These are phyloP conservation scores for Nasonia vitripennis DNA, from an alignment of 1,140 invertebrate species.

Conservation along the genomic window DNA sequence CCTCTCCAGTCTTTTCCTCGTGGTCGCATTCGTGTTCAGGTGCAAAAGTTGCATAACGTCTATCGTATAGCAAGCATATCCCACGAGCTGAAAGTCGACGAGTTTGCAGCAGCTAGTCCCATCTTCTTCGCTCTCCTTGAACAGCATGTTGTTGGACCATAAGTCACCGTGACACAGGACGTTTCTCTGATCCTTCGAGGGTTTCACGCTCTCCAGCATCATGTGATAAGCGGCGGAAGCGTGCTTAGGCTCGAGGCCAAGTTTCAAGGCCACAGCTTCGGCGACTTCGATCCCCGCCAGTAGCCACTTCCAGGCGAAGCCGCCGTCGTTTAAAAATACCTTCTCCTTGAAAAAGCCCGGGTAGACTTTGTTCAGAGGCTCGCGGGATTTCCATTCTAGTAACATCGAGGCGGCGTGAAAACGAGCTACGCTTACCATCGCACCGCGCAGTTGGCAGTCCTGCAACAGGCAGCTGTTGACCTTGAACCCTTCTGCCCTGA, in stretches of 20 bases:
- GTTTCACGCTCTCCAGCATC: neutral
- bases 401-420: conserved; percentile 35
- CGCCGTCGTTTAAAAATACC: neutral
- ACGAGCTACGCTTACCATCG: neutral
- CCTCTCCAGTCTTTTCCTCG: neutral
- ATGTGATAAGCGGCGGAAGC: neutral
- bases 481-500: neutral
- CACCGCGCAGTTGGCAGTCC: neutral
- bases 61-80: neutral
- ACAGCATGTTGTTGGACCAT: conserved; percentile 34
- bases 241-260: neutral
- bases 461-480: neutral
- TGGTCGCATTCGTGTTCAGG: neutral
- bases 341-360: conserved; percentile 5
- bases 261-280: neutral
- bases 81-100: conserved; percentile 27
- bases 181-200: neutral
- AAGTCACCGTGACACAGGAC: conserved; percentile 31
- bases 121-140: neutral
- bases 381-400: neutral
- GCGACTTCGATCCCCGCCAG: neutral
- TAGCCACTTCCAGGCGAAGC: conserved; percentile 6
- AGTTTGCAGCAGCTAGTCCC: neutral
- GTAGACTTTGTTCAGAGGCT: neutral
- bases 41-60: conserved; percentile 2